Conservation (phyloP, 2,888 invertebrate genomes). For the Agrotis ipsilon region DNA sequence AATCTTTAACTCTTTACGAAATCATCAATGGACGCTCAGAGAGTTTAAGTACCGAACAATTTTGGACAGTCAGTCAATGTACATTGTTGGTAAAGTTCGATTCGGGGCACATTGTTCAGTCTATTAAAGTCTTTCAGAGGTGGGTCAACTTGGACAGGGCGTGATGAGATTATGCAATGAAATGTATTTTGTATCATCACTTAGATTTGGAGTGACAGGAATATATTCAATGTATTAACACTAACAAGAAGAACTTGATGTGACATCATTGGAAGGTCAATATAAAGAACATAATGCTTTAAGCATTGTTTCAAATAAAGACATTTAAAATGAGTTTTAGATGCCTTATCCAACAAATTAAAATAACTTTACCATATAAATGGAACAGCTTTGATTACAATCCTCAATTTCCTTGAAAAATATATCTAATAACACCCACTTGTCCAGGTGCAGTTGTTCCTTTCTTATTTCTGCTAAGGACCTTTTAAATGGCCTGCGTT, state of each 20-base stretch:
- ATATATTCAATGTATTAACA: slow-evolving; percentile 73
- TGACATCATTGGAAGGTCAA: slow-evolving; percentile 52
- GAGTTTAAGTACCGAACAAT: slow-evolving; percentile 34
- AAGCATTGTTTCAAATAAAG: neutral
- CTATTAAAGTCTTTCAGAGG: slow-evolving; percentile 88
- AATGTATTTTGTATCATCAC: slow-evolving; percentile 75
- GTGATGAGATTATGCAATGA: slow-evolving; percentile 86
- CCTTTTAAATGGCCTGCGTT: slow-evolving; percentile 59
- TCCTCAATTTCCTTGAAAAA: slow-evolving; percentile 42
- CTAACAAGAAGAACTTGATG: slow-evolving; percentile 72
- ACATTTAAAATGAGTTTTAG: slow-evolving; percentile 2
- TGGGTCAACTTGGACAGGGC: slow-evolving; percentile 84
- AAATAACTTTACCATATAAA: slow-evolving; percentile 38
- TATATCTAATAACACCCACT: slow-evolving; percentile 44
- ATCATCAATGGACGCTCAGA: slow-evolving; percentile 66
- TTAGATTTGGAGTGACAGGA: slow-evolving; percentile 76
- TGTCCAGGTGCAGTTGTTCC: slow-evolving; percentile 18
- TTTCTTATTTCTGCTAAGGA: slow-evolving; percentile 56
- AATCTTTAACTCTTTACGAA: neutral
- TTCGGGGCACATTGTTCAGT: slow-evolving; percentile 85
- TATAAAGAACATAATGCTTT: neutral
- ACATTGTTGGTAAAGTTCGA: slow-evolving; percentile 74
- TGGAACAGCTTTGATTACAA: slow-evolving; percentile 43
- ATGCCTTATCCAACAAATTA: slow-evolving; percentile 26
- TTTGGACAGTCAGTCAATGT: slow-evolving; percentile 62